Base-by-base conservation (phyloP, 2,888 invertebrate genomes). In the Ceriagrion tenellum region DNA sequence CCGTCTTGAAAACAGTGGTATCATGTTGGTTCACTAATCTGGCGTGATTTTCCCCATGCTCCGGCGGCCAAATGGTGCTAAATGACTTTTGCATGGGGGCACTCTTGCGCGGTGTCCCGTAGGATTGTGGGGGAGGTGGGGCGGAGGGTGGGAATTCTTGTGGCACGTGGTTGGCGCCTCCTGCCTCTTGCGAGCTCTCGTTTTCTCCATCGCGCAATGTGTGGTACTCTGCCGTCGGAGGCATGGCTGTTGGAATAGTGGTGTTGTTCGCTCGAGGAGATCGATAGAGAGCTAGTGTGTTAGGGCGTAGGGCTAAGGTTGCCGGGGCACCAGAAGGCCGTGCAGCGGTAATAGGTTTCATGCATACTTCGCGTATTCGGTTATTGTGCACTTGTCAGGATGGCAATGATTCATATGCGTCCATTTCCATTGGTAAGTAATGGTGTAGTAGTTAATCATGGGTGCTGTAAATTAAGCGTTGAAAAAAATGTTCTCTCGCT, bases 281-380 rank as follows among this genome's bases (percentile, higher is more conserved):
- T 95, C 95, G 95, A 35, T 56, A 81, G 95, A 30, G 95, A 95
- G 95, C 95, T 95, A 95, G 59, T 95, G n/a, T 90, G 55, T 18
- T 90, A 69, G 69, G 69, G 59, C 95, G 95, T 95, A 93, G 55
- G 81, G 47, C 55, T 95, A 95, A 95, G 95, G 95, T 95, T 95
- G 95, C 95, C 74, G 59, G 95, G 89, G 95, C 59, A 88, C 81
- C 81, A 13, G 12, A 30, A 8, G 81, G 12, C 81, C 81, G 30
- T 35, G 81, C 35, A 35, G 26, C 81, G 30, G 30, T 3, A 35
- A 12, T 47, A 47, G 30, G 35, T 10, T 81, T 35, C 26, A 47
- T 47, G 47, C 47, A 47, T 47, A 47, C 47, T n/a, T n/a, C n/a
- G n/a, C 47, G 47, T 47, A 47, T 47, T 47, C 47, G 47, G 47